Percentiles rank a stretch among this genome's conserved stretches.
phyloP scores from a whole-genome alignment of 2,113 vertebrate genomes.

The Callorhinus ursinus region DNA sequence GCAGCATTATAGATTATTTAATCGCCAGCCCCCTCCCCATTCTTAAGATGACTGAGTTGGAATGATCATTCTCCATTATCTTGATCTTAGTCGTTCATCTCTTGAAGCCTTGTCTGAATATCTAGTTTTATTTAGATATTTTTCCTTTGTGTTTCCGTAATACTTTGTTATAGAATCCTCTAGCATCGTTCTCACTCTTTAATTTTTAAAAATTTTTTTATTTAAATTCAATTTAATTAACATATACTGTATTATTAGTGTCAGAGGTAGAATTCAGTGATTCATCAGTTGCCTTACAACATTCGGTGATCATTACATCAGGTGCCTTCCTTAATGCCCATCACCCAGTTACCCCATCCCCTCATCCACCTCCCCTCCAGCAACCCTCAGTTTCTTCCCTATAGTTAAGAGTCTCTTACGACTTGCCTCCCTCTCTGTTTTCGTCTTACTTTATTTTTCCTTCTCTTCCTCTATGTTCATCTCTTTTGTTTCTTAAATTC shows the following conservation, averaged over 20 bases:
- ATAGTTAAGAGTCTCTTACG: neutral
- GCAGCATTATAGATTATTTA: neutral
- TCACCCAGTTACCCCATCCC: neutral
- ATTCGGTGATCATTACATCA: neutral
- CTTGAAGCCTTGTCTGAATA: neutral
- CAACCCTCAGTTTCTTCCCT: neutral
- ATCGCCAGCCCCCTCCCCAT: neutral
- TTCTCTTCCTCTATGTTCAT: neutral
- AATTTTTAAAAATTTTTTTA: neutral
- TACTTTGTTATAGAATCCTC: neutral
- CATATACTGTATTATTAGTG: neutral
- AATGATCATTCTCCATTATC: neutral
- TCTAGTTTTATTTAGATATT: neutral
- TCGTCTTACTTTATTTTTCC: neutral
- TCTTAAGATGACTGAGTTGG: neutral
- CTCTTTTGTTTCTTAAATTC: neutral
- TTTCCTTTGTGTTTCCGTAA: neutral
- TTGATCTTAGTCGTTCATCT: neutral
- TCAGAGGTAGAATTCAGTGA: neutral
- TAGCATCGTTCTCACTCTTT: conserved; percentile 17
- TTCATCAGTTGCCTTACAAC: neutral
- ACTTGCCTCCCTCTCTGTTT: neutral
- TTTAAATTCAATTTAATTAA: neutral
- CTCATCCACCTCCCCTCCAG: neutral
- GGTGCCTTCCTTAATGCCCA: neutral